Evolutionary conservation across 2,797 vertebrate species (phyloP).

Genomic region (Enteromius fasciolatus): DNA sequence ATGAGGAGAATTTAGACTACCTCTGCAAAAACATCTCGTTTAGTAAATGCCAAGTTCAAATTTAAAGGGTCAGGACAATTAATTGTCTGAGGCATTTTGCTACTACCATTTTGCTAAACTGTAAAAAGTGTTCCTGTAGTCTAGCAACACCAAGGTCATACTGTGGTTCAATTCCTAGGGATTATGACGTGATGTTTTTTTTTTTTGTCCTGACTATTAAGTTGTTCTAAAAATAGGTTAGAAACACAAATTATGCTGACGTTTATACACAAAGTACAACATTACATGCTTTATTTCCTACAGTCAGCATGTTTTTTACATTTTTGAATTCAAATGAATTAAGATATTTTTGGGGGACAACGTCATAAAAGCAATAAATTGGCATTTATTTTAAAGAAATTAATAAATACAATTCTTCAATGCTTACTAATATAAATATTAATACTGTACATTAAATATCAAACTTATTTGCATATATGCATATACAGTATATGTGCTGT

Average conservation of each 20-base stretch:
- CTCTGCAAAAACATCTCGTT: conserved; percentile 26
- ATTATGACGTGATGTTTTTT: neutral
- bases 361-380: no score
- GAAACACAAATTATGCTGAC: neutral
- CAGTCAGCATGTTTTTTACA: neutral
- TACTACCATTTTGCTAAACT: neutral
- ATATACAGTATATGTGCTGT: no score
- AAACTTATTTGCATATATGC: neutral
- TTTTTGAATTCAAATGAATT: neutral
- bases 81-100: conserved; percentile 6
- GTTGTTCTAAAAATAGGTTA: neutral
- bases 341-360: neutral
- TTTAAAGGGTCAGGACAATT: conserved; percentile 19
- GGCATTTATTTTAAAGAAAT: neutral
- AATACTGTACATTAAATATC: neutral
- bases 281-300: neutral
- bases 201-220: neutral
- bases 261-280: neutral
- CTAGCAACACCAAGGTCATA: neutral
- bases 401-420: neutral
- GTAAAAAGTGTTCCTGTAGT: neutral
- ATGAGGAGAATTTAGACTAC: neutral
- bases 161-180: neutral
- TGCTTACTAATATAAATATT: neutral
- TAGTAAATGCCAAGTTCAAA: conserved; percentile 34